Evolutionary conservation across 2,888 invertebrate genomes (phyloP).

Genomic region (Diaphora mendica): DNA sequence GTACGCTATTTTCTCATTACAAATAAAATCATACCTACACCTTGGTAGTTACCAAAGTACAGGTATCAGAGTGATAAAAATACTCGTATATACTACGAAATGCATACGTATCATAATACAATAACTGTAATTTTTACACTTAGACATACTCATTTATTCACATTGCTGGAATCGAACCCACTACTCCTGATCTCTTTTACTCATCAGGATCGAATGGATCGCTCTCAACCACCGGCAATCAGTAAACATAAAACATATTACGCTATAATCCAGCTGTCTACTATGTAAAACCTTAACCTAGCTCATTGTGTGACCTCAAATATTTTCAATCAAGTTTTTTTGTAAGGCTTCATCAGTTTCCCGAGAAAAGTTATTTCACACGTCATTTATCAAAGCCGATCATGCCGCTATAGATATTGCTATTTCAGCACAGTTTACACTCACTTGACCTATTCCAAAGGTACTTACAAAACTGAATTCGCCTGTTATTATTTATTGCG

Average conservation of each 20-base stretch:
- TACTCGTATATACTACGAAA: too few relatives aligned
- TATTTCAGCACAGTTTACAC: constrained; percentile 21
- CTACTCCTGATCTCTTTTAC: too few relatives aligned
- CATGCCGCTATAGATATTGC: constrained; percentile 8
- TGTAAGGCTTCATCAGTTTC: constrained; percentile 28
- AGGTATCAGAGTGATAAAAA: too few relatives aligned
- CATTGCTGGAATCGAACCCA: too few relatives aligned
- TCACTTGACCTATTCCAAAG: constrained; percentile 7
- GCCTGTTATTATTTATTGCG: background rate
- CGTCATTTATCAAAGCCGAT: constrained; percentile 42
- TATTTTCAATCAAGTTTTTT: constrained; percentile 41
- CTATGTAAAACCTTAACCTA: constrained; percentile 33
- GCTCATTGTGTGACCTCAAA: constrained; percentile 33
- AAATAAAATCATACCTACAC: too few relatives aligned
- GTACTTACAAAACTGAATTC: background rate
- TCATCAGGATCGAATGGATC: background rate
- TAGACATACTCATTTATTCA: too few relatives aligned
- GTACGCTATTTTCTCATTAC: too few relatives aligned
- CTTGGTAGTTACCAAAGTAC: too few relatives aligned
- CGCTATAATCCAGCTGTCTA: constrained; percentile 9
- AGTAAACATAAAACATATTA: background rate
- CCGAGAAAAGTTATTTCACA: constrained; percentile 43
- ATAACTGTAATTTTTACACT: too few relatives aligned
- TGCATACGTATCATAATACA: too few relatives aligned
- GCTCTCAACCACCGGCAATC: background rate